A percentile compares a stretch with the other conserved stretches of the same genome.
Evolutionary conservation across 92 coral and sea anemone genomes (phyloP).

Genomic region (Phenganax stokvisi): DNA sequence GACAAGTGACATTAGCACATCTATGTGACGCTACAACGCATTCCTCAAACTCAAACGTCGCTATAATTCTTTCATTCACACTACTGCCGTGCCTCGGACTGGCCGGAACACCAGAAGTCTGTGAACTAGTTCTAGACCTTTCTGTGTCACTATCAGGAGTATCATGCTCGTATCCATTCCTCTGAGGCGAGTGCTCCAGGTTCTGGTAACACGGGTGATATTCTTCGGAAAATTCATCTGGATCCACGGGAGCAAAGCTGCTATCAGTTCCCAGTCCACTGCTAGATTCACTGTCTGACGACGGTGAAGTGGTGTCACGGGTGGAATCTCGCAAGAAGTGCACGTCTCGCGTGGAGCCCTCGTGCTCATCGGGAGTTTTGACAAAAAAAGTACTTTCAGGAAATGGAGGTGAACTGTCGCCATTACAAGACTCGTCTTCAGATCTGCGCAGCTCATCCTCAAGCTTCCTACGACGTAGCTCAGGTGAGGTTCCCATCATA

Average conservation of each 20-base stretch:
- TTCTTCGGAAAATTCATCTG: constrained; percentile 7
- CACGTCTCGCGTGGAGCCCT: neutral
- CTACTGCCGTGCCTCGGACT: constrained; percentile 32
- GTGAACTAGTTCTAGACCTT: constrained; percentile 29
- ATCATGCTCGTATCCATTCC: constrained; percentile 26
- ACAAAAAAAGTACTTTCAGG: constrained; percentile 13
- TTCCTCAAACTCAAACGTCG: constrained; percentile 95
- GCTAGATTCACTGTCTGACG: constrained; percentile 50
- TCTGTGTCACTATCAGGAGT: constrained; percentile 10
- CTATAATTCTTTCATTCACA: constrained; percentile 53
- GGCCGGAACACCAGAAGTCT: constrained; percentile 34
- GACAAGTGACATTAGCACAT: constrained; percentile 58
- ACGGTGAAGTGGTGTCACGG: constrained; percentile 10
- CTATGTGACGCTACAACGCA: constrained; percentile 74
- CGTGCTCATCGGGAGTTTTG: neutral
- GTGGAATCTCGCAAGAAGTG: neutral
- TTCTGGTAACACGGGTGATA: neutral
- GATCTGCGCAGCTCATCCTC: neutral
- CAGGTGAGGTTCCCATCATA: neutral
- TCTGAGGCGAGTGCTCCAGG: neutral
- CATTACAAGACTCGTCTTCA: neutral
- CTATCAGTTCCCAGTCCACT: constrained; percentile 86
- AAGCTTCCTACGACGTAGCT: neutral
- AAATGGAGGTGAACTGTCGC: neutral
- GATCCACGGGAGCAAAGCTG: constrained; percentile 15